phyloP scores from a whole-genome alignment of 2,888 invertebrate species.

The Bembecia ichneumoniformis region DNA sequence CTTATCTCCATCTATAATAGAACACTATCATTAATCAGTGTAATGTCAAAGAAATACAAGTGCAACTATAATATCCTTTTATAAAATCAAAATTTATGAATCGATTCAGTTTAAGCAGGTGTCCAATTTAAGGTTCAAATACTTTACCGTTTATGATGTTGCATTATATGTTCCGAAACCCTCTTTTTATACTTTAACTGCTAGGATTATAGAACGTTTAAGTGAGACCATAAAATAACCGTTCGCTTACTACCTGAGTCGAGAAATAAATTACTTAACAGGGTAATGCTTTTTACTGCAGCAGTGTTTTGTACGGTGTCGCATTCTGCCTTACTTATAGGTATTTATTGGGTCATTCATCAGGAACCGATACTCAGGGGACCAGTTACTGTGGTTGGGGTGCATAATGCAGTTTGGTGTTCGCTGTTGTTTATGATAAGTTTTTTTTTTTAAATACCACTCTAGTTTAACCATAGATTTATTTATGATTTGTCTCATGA shows the following conservation, averaged over 20 bases:
- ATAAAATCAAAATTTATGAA: slow-evolving; percentile 48
- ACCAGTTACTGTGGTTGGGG: slow-evolving; percentile 60
- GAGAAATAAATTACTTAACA: slow-evolving; percentile 71
- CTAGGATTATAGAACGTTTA: slow-evolving; percentile 64
- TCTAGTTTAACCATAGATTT: slow-evolving; percentile 11
- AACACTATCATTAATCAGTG: slow-evolving; percentile 37
- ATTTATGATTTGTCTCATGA: too few relatives aligned
- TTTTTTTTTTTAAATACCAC: slow-evolving; percentile 57
- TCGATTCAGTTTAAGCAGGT: slow-evolving; percentile 43
- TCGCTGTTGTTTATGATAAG: slow-evolving; percentile 52
- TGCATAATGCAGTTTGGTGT: slow-evolving; percentile 57
- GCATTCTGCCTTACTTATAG: slow-evolving; percentile 61
- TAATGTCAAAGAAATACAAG: background rate
- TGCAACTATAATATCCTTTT: slow-evolving; percentile 18
- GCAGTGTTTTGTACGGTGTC: slow-evolving; percentile 67
- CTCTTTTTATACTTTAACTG: slow-evolving; percentile 57
- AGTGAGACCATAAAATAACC: slow-evolving; percentile 64
- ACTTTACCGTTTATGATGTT: slow-evolving; percentile 51
- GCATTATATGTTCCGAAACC: slow-evolving; percentile 53
- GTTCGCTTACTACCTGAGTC: slow-evolving; percentile 58
- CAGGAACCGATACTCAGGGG: slow-evolving; percentile 61
- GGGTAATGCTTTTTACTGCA: slow-evolving; percentile 66
- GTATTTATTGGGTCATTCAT: slow-evolving; percentile 71
- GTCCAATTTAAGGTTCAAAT: slow-evolving; percentile 40
- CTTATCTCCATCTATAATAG: background rate